Evolutionary conservation across 2,113 vertebrate species (phyloP).

Genomic region (Pterocles orientalis): DNA sequence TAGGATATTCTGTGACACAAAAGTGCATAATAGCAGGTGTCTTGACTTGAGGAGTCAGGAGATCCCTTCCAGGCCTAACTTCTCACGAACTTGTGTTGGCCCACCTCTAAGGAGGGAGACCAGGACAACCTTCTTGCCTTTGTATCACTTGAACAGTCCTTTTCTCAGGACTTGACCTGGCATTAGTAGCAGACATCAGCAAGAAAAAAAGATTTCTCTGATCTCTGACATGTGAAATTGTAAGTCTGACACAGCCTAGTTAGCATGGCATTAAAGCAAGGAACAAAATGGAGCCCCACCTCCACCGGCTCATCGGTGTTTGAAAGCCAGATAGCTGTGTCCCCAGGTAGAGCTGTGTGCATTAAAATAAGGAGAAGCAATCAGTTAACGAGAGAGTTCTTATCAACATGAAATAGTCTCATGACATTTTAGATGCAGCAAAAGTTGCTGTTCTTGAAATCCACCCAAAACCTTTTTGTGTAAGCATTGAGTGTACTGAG

Average conservation of each 20-base stretch:
- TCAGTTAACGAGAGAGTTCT: slow-evolving; percentile 34
- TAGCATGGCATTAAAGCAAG: neutral
- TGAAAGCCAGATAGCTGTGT: neutral
- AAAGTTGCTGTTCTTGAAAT: slow-evolving; percentile 65
- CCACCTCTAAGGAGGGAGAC: neutral
- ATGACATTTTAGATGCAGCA: slow-evolving; percentile 45
- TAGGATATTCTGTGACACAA: neutral
- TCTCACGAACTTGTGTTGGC: neutral
- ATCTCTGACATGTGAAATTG: neutral
- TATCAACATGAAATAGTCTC: slow-evolving; percentile 15
- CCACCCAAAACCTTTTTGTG: slow-evolving; percentile 33
- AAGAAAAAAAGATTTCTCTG: neutral
- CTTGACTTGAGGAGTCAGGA: neutral
- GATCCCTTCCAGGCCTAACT: neutral
- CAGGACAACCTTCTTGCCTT: neutral
- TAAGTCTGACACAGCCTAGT: neutral
- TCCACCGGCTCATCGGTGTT: neutral
- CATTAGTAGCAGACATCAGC: neutral
- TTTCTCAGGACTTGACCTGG: neutral
- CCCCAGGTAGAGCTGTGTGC: neutral
- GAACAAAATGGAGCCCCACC: neutral
- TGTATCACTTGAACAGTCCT: neutral
- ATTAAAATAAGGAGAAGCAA: slow-evolving; percentile 12
- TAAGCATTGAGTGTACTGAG: slow-evolving; percentile 12
- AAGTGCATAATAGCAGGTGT: neutral